phyloP scores from a whole-genome alignment of 2,797 vertebrate species.

The Notolabrus celidotus region DNA sequence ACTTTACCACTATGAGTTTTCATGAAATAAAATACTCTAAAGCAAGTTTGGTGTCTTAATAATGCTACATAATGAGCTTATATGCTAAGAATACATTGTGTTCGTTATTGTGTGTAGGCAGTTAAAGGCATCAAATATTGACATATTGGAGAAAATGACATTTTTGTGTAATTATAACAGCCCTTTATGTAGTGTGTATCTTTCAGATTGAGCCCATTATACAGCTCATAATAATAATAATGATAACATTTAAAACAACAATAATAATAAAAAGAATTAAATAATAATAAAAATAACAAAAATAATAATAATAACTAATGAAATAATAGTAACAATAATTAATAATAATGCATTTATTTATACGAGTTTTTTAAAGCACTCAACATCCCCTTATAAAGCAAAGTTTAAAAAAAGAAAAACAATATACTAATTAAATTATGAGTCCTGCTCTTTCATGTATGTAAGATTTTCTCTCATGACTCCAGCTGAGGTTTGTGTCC shows the following conservation, averaged over 20 bases:
- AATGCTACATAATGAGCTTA: background rate
- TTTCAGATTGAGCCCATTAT: background rate
- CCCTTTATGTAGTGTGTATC: no score
- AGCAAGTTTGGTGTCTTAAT: background rate
- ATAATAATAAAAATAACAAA: no score
- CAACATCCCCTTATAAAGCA: no score
- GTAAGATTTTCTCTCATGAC: constrained; percentile 14
- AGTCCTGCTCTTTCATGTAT: background rate
- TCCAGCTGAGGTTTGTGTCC: constrained; percentile 30
- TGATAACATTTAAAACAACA: no score
- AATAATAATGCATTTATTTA: no score
- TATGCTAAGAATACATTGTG: background rate
- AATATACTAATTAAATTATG: no score
- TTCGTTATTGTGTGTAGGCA: background rate
- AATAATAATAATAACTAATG: no score
- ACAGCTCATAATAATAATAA: no score
- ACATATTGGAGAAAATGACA: background rate
- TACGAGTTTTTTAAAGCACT: no score
- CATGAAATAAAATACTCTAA: background rate
- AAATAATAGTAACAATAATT: no score
- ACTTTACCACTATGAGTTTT: background rate
- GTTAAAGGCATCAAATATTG: background rate
- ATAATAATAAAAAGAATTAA: no score
- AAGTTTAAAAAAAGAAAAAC: no score
- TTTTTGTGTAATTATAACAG: background rate